Conservation (phyloP, 2,888 invertebrate genomes). For the Julus scandinavius region DNA sequence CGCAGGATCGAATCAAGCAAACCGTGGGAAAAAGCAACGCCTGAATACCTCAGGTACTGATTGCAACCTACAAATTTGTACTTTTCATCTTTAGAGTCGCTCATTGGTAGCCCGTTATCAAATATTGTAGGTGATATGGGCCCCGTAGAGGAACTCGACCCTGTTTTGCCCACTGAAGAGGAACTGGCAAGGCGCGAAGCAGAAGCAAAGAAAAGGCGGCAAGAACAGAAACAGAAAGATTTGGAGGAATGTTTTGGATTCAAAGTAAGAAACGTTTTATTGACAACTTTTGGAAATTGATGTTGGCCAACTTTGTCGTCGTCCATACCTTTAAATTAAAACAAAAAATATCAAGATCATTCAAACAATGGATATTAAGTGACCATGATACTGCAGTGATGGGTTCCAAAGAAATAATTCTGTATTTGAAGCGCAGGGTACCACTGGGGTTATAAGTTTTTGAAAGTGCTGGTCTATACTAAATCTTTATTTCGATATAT, state of each 20-base stretch:
- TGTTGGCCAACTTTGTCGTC: too few species aligned
- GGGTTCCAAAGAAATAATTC: too few species aligned
- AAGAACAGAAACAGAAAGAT: constrained; percentile 71
- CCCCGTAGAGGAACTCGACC: constrained; percentile 29
- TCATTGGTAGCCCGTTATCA: neutral
- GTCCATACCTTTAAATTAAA: neutral
- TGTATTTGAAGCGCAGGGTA: too few species aligned
- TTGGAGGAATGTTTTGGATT: constrained; percentile 86
- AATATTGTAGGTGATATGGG: constrained; percentile 11
- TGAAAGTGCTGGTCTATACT: too few species aligned
- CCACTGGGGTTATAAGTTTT: too few species aligned
- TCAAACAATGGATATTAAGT: too few species aligned
- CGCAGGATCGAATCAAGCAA: neutral
- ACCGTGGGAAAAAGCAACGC: neutral
- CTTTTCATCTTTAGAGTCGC: neutral
- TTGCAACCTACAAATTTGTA: neutral
- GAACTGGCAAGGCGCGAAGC: constrained; percentile 58
- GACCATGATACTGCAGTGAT: too few species aligned
- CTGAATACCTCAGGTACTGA: neutral
- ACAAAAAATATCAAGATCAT: too few species aligned
- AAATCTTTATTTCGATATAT: too few species aligned
- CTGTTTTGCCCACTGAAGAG: constrained; percentile 56
- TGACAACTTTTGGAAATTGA: neutral
- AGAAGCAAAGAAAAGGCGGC: constrained; percentile 57
- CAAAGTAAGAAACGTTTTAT: constrained; percentile 70